Base-by-base conservation (phyloP, 2,888 invertebrate genomes). In the Pollenia amentaria region DNA sequence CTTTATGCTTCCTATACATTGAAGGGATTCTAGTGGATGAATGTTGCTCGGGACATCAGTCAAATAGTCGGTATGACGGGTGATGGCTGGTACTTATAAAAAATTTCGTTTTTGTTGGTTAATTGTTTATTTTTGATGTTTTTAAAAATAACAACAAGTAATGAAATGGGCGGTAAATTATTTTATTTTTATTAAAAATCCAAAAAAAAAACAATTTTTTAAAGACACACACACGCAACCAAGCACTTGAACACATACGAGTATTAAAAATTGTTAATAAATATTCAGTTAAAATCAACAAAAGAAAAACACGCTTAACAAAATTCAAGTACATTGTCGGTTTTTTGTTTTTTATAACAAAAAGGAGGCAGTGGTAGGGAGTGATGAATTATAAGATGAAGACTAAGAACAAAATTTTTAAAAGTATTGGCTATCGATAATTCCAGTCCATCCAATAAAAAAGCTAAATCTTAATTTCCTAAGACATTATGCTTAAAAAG, bases 161-260 rank as follows among this genome's bases (percentile, higher is more conserved):
- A 12, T 51, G 55, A 76, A 64, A 76, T 76, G 76, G 82, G 82
- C 70, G 82, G 82, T 69, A 76, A 76, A 70, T 65, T 69, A 44
- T 67, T 75, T 57, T 57, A 29, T 46, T 60, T 57, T 40, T 8
- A 9, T 40, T 29, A 4, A 29, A 29, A 6, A 29, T 65, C 12
- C 18, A 48, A 48, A 67, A 62, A 67, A 62, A 62, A n/a, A 44
- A 76, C 9, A 48, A 29, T 16, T 18, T 44, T 60, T 40, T 14
- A 69, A 70, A 77, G 18, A n/a, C 77, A 65, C 42, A 42, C 53
- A 77, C 18, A 77, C n/a, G n/a, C 21, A 9, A 46, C 9, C 44
- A 40, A 42, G 38, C 38, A 38, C 57, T 64, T 16, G 11, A 1
- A 77, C 38, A 10, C 16, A 69, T 53, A 44, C n/a, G 53, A n/a